Conservation (phyloP, 2,797 vertebrate species). For the Acridotheres tristis region DNA sequence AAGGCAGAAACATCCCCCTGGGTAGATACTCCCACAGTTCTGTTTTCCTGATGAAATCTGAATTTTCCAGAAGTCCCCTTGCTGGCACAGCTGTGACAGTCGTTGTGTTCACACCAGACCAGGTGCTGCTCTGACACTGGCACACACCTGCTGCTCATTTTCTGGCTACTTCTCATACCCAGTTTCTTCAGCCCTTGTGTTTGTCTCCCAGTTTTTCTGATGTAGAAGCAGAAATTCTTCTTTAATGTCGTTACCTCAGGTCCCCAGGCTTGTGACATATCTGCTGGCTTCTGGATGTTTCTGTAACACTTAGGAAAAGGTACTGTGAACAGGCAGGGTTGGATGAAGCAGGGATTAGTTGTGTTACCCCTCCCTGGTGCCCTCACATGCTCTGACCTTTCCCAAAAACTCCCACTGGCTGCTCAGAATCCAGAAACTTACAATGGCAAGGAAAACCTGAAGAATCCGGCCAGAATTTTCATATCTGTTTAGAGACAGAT, state of each 20-base stretch:
- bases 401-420: accelerated
- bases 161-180: neutral
- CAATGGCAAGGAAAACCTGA: neutral
- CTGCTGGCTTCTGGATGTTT: neutral
- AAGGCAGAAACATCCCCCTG: neutral
- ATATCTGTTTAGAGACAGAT: neutral
- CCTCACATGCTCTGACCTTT: neutral
- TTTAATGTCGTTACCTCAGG: accelerated
- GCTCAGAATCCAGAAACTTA: neutral
- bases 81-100: neutral
- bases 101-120: neutral
- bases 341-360: neutral
- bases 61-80: neutral
- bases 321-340: neutral
- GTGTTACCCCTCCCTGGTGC: neutral
- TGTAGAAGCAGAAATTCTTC: neutral
- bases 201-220: neutral
- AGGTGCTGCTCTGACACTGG: neutral
- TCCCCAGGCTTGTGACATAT: neutral
- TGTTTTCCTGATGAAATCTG: neutral
- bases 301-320: neutral
- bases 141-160: neutral
- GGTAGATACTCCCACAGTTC: neutral
- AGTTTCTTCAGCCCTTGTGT: neutral
- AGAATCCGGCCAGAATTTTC: neutral